These are phyloP conservation scores for Rhinolophus ferrumequinum DNA, from an alignment of 2,113 vertebrate species.

Conservation along the genomic window DNA sequence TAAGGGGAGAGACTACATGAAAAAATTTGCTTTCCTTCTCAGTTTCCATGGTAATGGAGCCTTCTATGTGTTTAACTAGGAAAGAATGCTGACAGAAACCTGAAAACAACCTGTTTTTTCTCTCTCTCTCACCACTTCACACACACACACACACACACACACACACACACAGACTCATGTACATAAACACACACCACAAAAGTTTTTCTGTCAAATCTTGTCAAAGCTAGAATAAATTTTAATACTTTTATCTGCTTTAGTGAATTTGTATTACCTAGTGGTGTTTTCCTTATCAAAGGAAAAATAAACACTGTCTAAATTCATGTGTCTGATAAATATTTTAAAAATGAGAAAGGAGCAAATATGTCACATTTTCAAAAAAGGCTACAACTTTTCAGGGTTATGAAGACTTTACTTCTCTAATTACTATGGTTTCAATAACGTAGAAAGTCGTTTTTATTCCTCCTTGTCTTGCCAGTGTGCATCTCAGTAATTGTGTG, in stretches of 20 bases:
- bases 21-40: slow-evolving; percentile 47
- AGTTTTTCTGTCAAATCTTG: neutral
- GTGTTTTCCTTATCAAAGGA: neutral
- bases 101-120: neutral
- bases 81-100: neutral
- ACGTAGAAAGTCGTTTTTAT: slow-evolving; percentile 3
- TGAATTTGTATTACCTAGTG: neutral
- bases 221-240: neutral
- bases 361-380: slow-evolving; percentile 24
- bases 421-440: neutral
- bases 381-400: neutral
- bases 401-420: neutral
- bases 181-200: neutral
- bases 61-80: slow-evolving; percentile 49
- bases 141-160: neutral
- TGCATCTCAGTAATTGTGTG: neutral
- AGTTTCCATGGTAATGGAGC: slow-evolving; percentile 73
- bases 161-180: neutral
- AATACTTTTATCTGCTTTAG: neutral
- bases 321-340: neutral
- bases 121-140: neutral
- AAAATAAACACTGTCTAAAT: neutral
- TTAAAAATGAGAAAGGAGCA: neutral
- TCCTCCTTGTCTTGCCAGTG: neutral
- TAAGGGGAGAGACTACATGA: slow-evolving; percentile 6